Base-by-base conservation (phyloP, 2,797 vertebrate genomes). In the Characodon lateralis region DNA sequence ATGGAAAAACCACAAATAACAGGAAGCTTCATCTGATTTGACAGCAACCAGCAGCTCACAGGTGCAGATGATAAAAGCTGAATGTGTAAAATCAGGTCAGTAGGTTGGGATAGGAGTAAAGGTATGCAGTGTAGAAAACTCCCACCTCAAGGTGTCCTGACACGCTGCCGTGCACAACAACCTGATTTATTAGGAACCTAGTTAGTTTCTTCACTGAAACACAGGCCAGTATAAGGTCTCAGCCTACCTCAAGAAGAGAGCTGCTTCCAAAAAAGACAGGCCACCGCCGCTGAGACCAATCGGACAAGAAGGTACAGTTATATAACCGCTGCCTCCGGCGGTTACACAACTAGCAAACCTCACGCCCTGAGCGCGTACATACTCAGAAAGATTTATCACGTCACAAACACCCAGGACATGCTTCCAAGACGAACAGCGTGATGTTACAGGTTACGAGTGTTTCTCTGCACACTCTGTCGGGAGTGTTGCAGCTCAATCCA, bases 301-400 rank as follows among this genome's bases (percentile, higher is more conserved):
- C 82, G n/a, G 74, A 88, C 51, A 31, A 87, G 83, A 72, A 73
- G 82, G 87, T 84, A 87, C 74, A 77, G 88, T 93, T 93, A 94
- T 89, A 84, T 91, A 93, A 94, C 85, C 1, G 59, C 82, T 78
- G 91, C 90, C 89, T 91, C 85, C 86, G 88, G 89, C 90, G 85
- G 89, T 94, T 94, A 93, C 82, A 93, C 91, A 94, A 94, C 87
- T 87, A 73, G 74, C 81, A 83, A 89, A 93, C 77, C 77, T 79
- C 76, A 80, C 35, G n/a, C 84, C 83, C 83, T 80, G 58, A 6
- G 74, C 51, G 0, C 59, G 31, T 24, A 56, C 75, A 59, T 18
- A 72, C 71, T 65, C 69, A 72, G 63, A 76, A 66, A 66, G 58
- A 78, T 66, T 78, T 14, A 79, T 39, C 2, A 5, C 5, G 48